Conservation (phyloP, 2,113 vertebrate species). For the Puntigrus tetrazona region DNA sequence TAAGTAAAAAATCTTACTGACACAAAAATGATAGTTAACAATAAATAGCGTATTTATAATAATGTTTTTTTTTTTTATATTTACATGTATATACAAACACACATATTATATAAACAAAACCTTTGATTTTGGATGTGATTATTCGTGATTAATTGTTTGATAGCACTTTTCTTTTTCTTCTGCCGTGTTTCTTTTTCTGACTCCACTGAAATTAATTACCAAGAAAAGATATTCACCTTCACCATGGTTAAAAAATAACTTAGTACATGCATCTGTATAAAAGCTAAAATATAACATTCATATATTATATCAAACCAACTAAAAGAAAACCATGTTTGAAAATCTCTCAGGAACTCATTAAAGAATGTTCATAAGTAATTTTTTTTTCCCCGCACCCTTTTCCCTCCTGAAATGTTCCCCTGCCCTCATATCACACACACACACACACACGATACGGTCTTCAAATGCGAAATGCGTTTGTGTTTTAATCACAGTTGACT, state of each 20-base stretch:
- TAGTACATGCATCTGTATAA: neutral
- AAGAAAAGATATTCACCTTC: neutral
- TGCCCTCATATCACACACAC: conserved; percentile 26
- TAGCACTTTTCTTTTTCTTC: no score
- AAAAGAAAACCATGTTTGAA: neutral
- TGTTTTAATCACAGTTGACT: neutral
- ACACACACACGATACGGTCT: conserved; percentile 38
- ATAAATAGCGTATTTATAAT: no score
- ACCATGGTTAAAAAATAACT: neutral
- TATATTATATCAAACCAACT: neutral
- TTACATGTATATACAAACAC: no score
- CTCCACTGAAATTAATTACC: neutral
- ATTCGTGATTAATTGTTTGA: no score
- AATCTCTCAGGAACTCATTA: conserved; percentile 6
- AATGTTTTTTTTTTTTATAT: no score
- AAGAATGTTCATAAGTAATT: neutral
- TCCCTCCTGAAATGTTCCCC: conserved; percentile 41
- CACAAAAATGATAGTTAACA: no score
- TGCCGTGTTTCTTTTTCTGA: neutral
- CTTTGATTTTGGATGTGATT: no score
- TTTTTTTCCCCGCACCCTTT: neutral
- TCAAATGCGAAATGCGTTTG: neutral
- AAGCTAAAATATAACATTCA: neutral
- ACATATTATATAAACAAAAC: no score
- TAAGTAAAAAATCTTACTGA: no score